Evolutionary conservation across 2,113 vertebrate species (phyloP), one percentile per base, ranked within the genome.

Genomic region (Madoqua kirkii): DNA sequence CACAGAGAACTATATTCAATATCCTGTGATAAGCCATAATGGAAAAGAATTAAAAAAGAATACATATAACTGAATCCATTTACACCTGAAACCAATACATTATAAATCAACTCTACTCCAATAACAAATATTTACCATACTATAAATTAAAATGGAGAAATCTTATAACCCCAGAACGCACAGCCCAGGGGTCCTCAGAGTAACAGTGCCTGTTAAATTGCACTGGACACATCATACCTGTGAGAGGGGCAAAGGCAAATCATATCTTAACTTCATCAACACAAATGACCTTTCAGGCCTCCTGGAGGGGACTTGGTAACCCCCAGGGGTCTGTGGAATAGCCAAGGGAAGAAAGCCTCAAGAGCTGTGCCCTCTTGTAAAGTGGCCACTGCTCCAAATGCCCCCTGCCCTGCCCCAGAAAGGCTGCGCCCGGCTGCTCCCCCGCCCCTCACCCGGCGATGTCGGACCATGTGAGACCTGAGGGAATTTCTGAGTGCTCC

Each of bases 391-490:
- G 7, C 6, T 23, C 60, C 74, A 15, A 31, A 59, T 9, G 60
- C 50, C 19, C 33, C 27, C 71, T 3, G 6, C 33, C 29, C 81
- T 3, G 3, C 81, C 50, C 79, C 5, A 15, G 27, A 84, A 50
- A 43, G 10, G 25, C 54, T 62, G 55, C 3, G 0, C 57, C 31
- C 4, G 6, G 59, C 67, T 71, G 74, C 29, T 16, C 14, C 16
- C 19, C 12, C 4, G 0, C 45, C 48, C 45, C 48, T 40, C 29
- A 12, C 48, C 5, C 14, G 1, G 0, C 48, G 16, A 48, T 48
- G 10, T 31, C 23, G 4, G 62, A 48, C 40, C 40, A 9, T 45
- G 31, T 5, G 45, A 19, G 27, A 59, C 33, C 45, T 11, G 5
- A 67, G 13, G 21, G 36, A 62, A 62, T 29, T 29, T 33, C 25